Percentiles rank a stretch among this genome's conserved stretches.
Conservation (phyloP, 2,113 vertebrate species). For the Phyllopteryx taeniolatus region DNA sequence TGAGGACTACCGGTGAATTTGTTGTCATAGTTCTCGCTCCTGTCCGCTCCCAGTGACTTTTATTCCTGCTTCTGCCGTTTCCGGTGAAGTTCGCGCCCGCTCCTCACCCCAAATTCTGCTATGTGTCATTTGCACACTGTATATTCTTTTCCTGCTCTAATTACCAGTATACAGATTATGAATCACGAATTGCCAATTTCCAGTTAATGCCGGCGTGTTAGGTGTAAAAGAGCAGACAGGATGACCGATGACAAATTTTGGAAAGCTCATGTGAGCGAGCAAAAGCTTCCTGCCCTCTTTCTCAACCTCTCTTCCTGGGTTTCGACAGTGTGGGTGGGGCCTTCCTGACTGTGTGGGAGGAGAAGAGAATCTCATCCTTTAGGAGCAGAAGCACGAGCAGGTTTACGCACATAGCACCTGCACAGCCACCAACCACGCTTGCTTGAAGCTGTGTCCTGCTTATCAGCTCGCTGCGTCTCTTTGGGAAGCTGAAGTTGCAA, state of each 20-base stretch:
- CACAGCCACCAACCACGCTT: not conserved
- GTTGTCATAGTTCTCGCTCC: no score
- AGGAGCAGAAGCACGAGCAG: slow-evolving; percentile 39
- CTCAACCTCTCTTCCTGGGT: slow-evolving; percentile 27
- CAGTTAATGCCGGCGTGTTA: not conserved
- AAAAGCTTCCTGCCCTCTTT: slow-evolving; percentile 53
- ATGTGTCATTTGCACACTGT: no score
- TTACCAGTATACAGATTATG: no score
- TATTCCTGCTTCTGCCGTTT: no score
- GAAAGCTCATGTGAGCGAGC: slow-evolving; percentile 29
- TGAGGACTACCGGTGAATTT: no score
- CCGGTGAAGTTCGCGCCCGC: no score
- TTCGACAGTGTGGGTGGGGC: slow-evolving; percentile 35
- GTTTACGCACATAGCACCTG: slow-evolving; percentile 15
- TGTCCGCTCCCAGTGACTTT: no score
- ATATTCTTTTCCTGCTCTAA: no score
- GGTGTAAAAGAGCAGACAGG: not conserved
- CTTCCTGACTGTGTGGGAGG: slow-evolving; percentile 27
- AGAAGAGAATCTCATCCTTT: slow-evolving; percentile 14
- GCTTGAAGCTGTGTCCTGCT: not conserved
- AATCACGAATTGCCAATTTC: not conserved
- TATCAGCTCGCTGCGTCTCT: not conserved
- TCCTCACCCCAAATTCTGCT: no score
- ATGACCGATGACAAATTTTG: not conserved
- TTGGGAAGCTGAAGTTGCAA: not conserved